These are phyloP conservation scores for Astropecten irregularis DNA, from an alignment of 53 echinoderm and acorn worm species.

Conservation along the genomic window DNA sequence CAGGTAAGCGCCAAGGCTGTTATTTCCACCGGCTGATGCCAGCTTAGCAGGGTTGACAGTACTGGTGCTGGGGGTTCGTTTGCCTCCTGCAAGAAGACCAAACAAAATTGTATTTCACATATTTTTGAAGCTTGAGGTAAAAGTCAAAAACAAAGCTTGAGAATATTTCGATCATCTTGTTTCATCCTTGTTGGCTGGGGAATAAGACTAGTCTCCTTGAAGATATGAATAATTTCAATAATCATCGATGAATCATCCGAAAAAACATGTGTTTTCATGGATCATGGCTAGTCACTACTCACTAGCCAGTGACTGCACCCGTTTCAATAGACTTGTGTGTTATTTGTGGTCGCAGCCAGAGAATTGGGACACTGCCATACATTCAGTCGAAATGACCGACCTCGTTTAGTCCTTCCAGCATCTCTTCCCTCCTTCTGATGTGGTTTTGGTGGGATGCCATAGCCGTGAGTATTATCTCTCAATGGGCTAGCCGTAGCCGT, in stretches of 20 bases:
- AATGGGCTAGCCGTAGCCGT: slow-evolving; percentile 30
- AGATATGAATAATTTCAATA: too few relatives aligned
- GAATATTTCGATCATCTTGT: too few relatives aligned
- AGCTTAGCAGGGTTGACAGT: slow-evolving; percentile 53
- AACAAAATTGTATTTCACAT: too few relatives aligned
- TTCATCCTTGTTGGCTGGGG: neutral
- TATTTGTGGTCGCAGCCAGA: too few relatives aligned
- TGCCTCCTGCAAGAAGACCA: slow-evolving; percentile 16
- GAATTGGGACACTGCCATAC: too few relatives aligned
- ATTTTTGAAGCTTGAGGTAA: too few relatives aligned
- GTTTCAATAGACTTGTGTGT: too few relatives aligned
- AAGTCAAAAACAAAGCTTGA: too few relatives aligned
- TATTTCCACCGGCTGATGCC: slow-evolving; percentile 43
- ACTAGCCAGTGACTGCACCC: too few relatives aligned
- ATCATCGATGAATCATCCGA: too few relatives aligned
- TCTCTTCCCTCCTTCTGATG: slow-evolving; percentile 44
- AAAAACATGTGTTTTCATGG: too few relatives aligned
- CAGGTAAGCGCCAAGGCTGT: slow-evolving; percentile 73
- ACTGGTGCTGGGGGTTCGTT: slow-evolving; percentile 43
- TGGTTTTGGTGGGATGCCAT: slow-evolving; percentile 34
- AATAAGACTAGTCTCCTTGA: neutral
- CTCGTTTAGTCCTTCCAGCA: slow-evolving; percentile 56
- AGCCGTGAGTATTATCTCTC: neutral
- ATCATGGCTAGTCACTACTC: too few relatives aligned
- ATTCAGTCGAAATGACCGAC: slow-evolving; percentile 19